Base-by-base conservation (phyloP, 2,888 invertebrate species). In the Apamea anceps region DNA sequence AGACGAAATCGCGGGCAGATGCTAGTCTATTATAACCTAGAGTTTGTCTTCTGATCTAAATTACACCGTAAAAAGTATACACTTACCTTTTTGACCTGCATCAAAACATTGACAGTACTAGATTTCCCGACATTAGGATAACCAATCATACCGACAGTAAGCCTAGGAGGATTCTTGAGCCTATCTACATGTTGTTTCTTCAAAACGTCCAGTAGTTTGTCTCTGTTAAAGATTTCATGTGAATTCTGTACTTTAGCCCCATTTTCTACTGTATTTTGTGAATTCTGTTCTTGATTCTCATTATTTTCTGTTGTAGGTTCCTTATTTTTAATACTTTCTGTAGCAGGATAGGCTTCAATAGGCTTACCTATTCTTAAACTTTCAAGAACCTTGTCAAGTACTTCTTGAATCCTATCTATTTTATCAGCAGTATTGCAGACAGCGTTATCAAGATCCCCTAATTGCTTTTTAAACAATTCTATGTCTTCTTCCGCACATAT, bases 71-170 rank as follows among this genome's bases (percentile, higher is more conserved):
- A 37, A 37, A 37, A 25, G 37, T 37, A 37, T 65, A 37, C 25
- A 65, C 89, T 91, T 72, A 98, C 98, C 96, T 98, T 98, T 91
- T 98, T 99, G 57, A 97, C 97, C 87, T 98, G 98, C 95, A 99
- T 97, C 71, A 99, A 94, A 32, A 99, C 97, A 97, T 99, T 99
- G 81, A 99, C 99, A 15, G 99, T 99, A 82, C 99, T 99, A 95
- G 99, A 99, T 95, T 99, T 99, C n/a, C 99, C 99, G 1, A 99
- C 99, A 97, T 99, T 99, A 0, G 99, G 99, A 96, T 99, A 99
- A 2, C 99, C 99, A 80, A 99, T 99, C 94, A 99, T 97, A 13
- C 99, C 99, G 80, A 99, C 98, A n/a, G 99, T 99, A 13, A 98
- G 97, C 54, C 98, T 93, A n/a, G 96, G 96, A 3, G 96, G 95